Evolutionary conservation across 2,888 invertebrate species (phyloP).

Genomic region (Oxycera nigricornis): DNA sequence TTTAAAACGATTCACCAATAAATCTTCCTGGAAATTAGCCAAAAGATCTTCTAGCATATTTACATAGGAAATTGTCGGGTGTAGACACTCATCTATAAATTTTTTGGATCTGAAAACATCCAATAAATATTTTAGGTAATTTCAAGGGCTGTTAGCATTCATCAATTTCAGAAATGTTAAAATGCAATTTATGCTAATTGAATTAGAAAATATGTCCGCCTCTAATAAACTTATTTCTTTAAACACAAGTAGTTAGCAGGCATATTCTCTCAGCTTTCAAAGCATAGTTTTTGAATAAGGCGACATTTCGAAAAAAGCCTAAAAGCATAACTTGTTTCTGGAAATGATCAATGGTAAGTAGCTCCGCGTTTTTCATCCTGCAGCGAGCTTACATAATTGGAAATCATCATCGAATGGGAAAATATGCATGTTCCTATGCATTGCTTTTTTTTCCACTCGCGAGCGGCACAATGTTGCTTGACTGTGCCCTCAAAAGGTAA

Average conservation of each 20-base stretch:
- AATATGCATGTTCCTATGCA: neutral
- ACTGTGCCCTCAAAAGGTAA: conserved; percentile 36
- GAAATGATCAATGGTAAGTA: too few species aligned
- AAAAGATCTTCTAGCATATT: neutral
- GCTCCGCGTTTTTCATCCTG: neutral
- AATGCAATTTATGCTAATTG: conserved; percentile 36
- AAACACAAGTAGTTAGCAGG: neutral
- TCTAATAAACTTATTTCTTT: conserved; percentile 36
- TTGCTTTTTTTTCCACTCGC: neutral
- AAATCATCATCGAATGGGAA: conserved; percentile 8
- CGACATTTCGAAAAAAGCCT: neutral
- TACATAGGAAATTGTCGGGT: neutral
- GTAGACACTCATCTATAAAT: neutral
- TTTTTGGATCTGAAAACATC: neutral
- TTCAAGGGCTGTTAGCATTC: neutral
- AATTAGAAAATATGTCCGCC: conserved; percentile 39
- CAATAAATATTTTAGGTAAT: neutral
- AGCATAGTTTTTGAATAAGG: neutral
- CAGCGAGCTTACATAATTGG: conserved; percentile 10
- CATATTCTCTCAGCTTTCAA: neutral
- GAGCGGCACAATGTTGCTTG: neutral
- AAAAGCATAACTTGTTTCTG: too few species aligned
- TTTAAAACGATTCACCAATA: conserved; percentile 5
- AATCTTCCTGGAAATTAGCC: conserved; percentile 19
- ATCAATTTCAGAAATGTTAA: conserved; percentile 5